Evolutionary conservation across 2,888 invertebrate species (phyloP).

Genomic region (Harmothoe impar): DNA sequence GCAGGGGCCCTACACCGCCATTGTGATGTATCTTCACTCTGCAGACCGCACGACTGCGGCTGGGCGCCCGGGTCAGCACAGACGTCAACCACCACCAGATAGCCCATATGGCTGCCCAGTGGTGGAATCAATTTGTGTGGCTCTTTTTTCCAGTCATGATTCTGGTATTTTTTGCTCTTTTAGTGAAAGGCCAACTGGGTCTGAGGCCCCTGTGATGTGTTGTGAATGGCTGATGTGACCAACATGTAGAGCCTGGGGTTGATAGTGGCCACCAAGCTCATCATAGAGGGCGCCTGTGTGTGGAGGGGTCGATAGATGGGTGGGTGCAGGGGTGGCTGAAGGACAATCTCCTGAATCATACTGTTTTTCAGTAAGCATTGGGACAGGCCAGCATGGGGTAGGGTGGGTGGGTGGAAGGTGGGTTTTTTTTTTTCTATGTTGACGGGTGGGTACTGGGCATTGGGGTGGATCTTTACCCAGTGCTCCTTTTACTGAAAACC

Average conservation of each 20-base stretch:
- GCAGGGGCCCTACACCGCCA: neutral
- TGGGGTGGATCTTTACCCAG: too few species aligned
- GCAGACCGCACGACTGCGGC: neutral
- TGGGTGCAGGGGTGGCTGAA: too few species aligned
- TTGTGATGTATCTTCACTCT: slow-evolving; percentile 27
- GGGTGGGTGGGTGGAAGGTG: too few species aligned
- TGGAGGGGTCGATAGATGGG: too few species aligned
- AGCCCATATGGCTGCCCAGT: neutral
- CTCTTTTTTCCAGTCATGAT: neutral
- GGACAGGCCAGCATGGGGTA: too few species aligned
- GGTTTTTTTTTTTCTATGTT: too few species aligned
- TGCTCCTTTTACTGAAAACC: too few species aligned
- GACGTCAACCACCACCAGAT: neutral
- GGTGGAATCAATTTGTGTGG: slow-evolving; percentile 34
- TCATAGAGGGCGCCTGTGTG: neutral
- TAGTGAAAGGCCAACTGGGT: neutral
- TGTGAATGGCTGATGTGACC: slow-evolving; percentile 27
- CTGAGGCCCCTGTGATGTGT: slow-evolving; percentile 15
- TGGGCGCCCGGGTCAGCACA: neutral
- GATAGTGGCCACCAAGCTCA: neutral
- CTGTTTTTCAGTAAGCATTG: too few species aligned
- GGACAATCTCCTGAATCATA: too few species aligned
- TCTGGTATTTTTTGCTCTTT: neutral
- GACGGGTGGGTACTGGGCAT: too few species aligned
- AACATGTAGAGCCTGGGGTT: neutral